Conservation (phyloP, 2,888 invertebrate genomes). For the Ennomos quercinarius region DNA sequence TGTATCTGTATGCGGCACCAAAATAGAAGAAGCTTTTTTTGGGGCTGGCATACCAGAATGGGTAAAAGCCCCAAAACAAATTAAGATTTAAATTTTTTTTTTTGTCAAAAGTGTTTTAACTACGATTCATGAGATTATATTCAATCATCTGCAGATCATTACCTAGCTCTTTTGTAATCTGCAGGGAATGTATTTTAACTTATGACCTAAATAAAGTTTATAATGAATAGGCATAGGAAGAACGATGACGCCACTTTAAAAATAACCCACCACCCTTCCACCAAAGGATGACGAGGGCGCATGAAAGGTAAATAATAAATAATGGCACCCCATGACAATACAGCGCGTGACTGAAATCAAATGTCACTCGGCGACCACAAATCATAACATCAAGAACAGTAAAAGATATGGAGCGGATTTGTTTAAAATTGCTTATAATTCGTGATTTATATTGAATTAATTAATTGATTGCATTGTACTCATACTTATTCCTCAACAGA, state of each 20-base stretch:
- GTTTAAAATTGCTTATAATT: background rate
- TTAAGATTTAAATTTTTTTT: too few relatives aligned
- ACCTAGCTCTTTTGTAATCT: too few relatives aligned
- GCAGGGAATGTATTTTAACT: too few relatives aligned
- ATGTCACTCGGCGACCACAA: slow-evolving; percentile 73
- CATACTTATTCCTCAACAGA: background rate
- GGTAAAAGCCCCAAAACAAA: too few relatives aligned
- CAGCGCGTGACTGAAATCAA: slow-evolving; percentile 78
- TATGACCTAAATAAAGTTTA: too few relatives aligned
- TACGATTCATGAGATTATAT: background rate
- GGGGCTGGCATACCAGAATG: too few relatives aligned
- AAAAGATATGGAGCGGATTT: slow-evolving; percentile 22
- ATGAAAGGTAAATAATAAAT: slow-evolving; percentile 73
- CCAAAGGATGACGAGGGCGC: slow-evolving; percentile 44
- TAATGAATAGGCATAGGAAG: too few relatives aligned
- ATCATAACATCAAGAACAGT: slow-evolving; percentile 63
- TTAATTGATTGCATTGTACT: too few relatives aligned
- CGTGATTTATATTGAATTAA: too few relatives aligned
- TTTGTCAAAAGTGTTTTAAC: too few relatives aligned
- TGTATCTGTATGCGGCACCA: too few relatives aligned
- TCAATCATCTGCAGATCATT: slow-evolving; percentile 13
- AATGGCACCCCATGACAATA: slow-evolving; percentile 63
- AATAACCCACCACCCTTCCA: slow-evolving; percentile 47
- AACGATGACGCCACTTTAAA: slow-evolving; percentile 41
- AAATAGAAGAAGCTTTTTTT: too few relatives aligned